Conservation (phyloP, 2,113 vertebrate species). For the Panurus biarmicus region DNA sequence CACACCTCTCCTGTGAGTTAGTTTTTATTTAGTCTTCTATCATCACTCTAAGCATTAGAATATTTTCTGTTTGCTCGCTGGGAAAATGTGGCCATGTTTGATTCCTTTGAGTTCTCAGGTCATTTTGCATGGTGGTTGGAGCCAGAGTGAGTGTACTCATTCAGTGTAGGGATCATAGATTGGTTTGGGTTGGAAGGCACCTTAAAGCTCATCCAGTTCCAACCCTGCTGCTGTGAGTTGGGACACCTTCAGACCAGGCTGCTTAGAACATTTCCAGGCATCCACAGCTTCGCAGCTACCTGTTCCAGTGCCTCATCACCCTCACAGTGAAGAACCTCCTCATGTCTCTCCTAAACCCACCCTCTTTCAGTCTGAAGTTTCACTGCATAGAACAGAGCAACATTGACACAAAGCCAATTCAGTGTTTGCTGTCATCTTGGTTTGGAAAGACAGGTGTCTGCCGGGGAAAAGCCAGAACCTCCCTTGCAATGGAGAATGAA, state of each 20-base stretch:
- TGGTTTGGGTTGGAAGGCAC: background rate
- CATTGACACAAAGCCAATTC: background rate
- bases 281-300: background rate
- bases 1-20: background rate
- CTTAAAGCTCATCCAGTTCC: background rate
- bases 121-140: background rate
- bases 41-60: background rate
- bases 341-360: background rate
- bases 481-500: too few species aligned
- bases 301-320: background rate
- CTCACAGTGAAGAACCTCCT: background rate
- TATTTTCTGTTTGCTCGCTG: background rate
- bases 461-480: too few species aligned
- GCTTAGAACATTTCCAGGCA: background rate
- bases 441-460: too few species aligned
- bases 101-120: background rate
- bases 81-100: background rate
- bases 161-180: background rate
- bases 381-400: background rate
- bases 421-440: background rate
- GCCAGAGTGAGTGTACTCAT: background rate
- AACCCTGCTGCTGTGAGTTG: background rate
- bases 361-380: background rate
- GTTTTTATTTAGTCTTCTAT: background rate
- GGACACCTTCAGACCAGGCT: background rate